Conservation (phyloP, 1,140 invertebrate genomes). For the Pemphigus obesinymphae region DNA sequence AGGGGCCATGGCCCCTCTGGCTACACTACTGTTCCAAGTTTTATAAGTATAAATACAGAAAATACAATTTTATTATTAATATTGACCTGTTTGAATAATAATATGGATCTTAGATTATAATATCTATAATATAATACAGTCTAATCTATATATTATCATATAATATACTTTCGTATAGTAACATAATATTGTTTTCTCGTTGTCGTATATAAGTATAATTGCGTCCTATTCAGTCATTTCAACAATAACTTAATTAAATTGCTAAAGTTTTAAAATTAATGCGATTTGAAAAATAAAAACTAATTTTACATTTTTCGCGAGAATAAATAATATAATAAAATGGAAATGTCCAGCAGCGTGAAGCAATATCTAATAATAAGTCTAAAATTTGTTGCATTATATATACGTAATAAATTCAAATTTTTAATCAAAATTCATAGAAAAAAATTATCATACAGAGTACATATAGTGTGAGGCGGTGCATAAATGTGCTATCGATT, state of each 20-base stretch:
- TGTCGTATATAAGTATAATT: too few species aligned
- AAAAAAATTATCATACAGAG: not conserved
- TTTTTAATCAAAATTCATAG: not conserved
- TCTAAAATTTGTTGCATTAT: not conserved
- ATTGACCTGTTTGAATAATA: too few species aligned
- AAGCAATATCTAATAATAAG: not conserved
- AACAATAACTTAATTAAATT: not conserved
- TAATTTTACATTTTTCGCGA: not conserved
- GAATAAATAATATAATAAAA: not conserved
- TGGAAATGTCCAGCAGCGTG: not conserved
- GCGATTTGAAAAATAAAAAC: not conserved
- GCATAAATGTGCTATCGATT: not conserved
- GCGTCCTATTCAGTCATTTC: not conserved
- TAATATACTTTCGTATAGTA: too few species aligned
- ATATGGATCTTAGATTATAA: too few species aligned
- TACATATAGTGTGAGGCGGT: too few species aligned
- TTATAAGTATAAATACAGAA: too few species aligned
- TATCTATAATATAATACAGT: too few species aligned
- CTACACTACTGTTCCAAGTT: too few species aligned
- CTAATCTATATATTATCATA: too few species aligned
- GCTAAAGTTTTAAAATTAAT: not conserved
- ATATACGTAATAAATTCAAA: not conserved
- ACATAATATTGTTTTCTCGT: too few species aligned
- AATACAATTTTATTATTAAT: too few species aligned
- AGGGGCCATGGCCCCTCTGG: too few species aligned